A percentile compares a stretch with the other conserved stretches of the same genome.
These are phyloP conservation scores for Ophioninae sp. DNA, from an alignment of 2,888 invertebrate genomes.

Conservation along the genomic window DNA sequence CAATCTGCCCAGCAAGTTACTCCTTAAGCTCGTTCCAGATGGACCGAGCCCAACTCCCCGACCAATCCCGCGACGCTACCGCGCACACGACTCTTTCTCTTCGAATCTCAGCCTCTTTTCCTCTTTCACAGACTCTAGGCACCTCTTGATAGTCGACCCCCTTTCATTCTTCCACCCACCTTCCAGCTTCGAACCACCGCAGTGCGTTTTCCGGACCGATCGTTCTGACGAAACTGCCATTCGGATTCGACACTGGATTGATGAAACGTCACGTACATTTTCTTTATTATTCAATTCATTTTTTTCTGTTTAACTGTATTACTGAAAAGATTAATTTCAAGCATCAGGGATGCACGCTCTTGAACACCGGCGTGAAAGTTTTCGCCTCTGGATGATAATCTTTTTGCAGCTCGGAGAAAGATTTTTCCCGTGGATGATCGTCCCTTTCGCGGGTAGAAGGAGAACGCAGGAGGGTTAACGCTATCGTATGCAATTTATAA, in stretches of 20 bases:
- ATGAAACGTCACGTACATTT: neutral
- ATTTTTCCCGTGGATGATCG: conserved; percentile 48
- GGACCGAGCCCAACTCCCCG: conserved; percentile 71
- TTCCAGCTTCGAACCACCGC: conserved; percentile 39
- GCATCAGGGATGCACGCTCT: conserved; percentile 71
- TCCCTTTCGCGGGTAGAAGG: conserved; percentile 47
- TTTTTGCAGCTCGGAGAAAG: conserved; percentile 39
- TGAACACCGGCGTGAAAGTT: conserved; percentile 69
- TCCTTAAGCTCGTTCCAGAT: conserved; percentile 76
- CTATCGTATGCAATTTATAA: conserved; percentile 79
- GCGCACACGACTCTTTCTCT: conserved; percentile 56
- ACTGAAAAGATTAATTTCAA: conserved; percentile 75
- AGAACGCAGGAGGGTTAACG: conserved; percentile 65
- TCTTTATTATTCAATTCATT: neutral
- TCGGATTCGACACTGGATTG: neutral
- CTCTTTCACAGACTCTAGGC: conserved; percentile 65
- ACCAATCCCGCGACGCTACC: conserved; percentile 54
- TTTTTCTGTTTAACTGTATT: conserved; percentile 18
- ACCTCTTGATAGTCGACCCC: conserved; percentile 73
- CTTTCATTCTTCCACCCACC: conserved; percentile 46
- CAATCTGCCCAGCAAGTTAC: conserved; percentile 75
- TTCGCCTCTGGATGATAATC: conserved; percentile 47
- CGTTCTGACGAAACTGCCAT: conserved; percentile 23
- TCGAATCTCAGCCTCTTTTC: conserved; percentile 36
- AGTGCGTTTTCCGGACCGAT: conserved; percentile 39